Conservation (phyloP, 2,113 vertebrate genomes). For the Neoarius graeffei region DNA sequence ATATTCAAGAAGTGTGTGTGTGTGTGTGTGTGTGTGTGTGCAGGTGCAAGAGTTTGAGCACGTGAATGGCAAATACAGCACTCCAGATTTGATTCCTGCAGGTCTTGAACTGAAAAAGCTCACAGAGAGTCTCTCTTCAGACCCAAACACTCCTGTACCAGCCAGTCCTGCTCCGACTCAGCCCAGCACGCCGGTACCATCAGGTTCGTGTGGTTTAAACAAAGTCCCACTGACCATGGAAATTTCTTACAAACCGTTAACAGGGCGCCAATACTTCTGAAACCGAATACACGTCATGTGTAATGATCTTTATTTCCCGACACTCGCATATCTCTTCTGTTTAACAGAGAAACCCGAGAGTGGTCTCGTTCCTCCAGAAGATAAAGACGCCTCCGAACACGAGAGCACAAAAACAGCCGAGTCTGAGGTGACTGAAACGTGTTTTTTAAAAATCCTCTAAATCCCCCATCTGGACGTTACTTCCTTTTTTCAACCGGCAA, state of each 20-base stretch:
- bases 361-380: constrained; percentile 73
- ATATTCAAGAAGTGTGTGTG: background rate
- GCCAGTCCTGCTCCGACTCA: constrained; percentile 83
- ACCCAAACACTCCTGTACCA: constrained; percentile 87
- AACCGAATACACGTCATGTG: background rate
- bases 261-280: background rate
- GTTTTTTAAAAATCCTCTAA: background rate
- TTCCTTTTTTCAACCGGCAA: constrained; percentile 32
- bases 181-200: constrained; percentile 69
- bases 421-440: constrained; percentile 72
- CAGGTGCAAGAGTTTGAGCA: constrained; percentile 98
- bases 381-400: constrained; percentile 78
- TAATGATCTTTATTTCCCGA: background rate
- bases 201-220: constrained; percentile 59
- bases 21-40: background rate
- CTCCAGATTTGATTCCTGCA: constrained; percentile 86
- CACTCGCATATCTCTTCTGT: constrained; percentile 30
- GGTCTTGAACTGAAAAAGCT: constrained; percentile 84
- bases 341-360: constrained; percentile 80
- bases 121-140: constrained; percentile 83
- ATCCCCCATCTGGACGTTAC: background rate
- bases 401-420: constrained; percentile 75
- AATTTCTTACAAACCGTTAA: background rate
- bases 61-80: constrained; percentile 95
- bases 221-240: background rate